Evolutionary conservation across 2,113 vertebrate species (phyloP).

Genomic region (Myrmecobius fasciatus): DNA sequence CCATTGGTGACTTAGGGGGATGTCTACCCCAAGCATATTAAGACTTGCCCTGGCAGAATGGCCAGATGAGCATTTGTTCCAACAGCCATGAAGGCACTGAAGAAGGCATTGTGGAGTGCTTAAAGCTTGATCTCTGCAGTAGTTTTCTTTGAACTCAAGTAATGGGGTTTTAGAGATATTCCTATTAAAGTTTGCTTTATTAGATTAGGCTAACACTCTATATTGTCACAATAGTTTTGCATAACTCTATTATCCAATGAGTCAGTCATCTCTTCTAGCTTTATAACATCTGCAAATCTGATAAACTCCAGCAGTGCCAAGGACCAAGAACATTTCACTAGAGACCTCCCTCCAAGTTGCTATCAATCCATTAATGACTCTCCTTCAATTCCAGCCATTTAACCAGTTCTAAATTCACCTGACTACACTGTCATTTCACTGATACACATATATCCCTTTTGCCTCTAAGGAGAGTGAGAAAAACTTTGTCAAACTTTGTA

Average conservation of each 20-base stretch:
- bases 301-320: not conserved
- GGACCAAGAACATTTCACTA: not conserved
- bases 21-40: too few species aligned
- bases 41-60: too few species aligned
- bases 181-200: not conserved
- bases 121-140: too few species aligned
- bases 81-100: too few species aligned
- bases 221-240: not conserved
- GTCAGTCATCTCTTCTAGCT: not conserved
- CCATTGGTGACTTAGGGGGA: too few species aligned
- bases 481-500: not conserved
- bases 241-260: not conserved
- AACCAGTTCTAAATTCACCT: not conserved
- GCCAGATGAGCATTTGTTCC: too few species aligned
- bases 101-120: too few species aligned
- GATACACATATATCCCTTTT: not conserved
- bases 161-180: not conserved
- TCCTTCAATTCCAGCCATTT: not conserved
- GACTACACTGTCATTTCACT: not conserved
- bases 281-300: not conserved
- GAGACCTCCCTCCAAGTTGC: not conserved
- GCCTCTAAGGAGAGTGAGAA: not conserved
- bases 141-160: not conserved
- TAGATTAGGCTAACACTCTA: not conserved
- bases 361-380: not conserved